Percentiles rank a stretch among this genome's conserved stretches.
Evolutionary conservation across 2,888 invertebrate genomes (phyloP).

Genomic region (Parasteatoda lunata): DNA sequence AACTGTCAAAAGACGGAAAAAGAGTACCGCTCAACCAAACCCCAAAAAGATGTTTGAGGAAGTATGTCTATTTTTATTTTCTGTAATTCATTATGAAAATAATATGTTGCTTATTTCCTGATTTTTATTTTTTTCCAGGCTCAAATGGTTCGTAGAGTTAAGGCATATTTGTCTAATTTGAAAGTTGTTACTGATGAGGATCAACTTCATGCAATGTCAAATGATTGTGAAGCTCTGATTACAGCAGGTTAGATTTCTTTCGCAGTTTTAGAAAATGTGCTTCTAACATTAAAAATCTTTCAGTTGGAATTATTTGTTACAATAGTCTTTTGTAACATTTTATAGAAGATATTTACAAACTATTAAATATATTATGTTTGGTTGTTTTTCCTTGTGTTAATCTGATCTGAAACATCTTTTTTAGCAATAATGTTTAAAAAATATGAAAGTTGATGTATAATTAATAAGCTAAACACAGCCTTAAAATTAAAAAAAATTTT

Average conservation of each 20-base stretch:
- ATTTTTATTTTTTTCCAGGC: slow-evolving; percentile 77
- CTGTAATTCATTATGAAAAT: slow-evolving; percentile 5
- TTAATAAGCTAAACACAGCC: too few species aligned
- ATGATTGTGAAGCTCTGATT: slow-evolving; percentile 85
- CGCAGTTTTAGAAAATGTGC: background rate
- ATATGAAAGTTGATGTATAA: too few species aligned
- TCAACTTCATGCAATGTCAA: slow-evolving; percentile 88
- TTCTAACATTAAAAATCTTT: background rate
- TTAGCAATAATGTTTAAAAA: too few species aligned
- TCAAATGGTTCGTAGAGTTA: slow-evolving; percentile 97
- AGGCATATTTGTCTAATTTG: slow-evolving; percentile 94
- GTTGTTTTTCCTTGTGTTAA: too few species aligned
- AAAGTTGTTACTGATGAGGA: slow-evolving; percentile 95
- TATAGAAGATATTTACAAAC: too few species aligned
- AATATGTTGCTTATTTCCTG: slow-evolving; percentile 7
- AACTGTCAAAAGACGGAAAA: slow-evolving; percentile 91
- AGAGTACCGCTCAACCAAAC: slow-evolving; percentile 91
- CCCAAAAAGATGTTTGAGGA: slow-evolving; percentile 99
- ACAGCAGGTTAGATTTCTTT: slow-evolving; percentile 21
- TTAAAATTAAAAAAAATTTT: too few species aligned
- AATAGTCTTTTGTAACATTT: too few species aligned
- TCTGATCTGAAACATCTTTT: too few species aligned
- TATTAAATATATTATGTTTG: too few species aligned
- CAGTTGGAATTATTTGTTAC: too few species aligned
- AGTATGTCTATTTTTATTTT: slow-evolving; percentile 72